These are phyloP conservation scores for Girardinichthys multiradiatus DNA, from an alignment of 2,113 vertebrate species.

Conservation along the genomic window DNA sequence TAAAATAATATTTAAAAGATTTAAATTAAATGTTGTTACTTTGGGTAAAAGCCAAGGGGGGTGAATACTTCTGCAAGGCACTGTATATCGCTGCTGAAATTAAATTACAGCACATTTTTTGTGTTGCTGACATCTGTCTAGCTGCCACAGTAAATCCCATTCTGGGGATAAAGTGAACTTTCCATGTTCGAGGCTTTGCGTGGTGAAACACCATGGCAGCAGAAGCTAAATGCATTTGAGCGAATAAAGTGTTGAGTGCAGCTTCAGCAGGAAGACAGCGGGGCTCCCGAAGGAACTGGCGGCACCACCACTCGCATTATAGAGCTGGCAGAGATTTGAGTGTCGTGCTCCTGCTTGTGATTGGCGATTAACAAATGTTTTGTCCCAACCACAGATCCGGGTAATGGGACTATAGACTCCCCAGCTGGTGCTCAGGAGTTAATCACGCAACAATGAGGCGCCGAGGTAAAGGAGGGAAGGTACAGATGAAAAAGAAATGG, in stretches of 20 bases:
- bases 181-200: constrained; percentile 10
- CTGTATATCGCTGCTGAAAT: neutral
- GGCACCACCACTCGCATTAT: constrained; percentile 57
- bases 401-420: constrained; percentile 66
- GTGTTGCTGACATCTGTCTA: neutral
- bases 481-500: constrained; percentile 55
- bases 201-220: constrained; percentile 56
- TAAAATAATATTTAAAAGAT: too few relatives aligned
- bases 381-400: constrained; percentile 66
- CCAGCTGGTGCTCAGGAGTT: constrained; percentile 76
- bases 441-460: constrained; percentile 82
- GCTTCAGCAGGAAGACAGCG: constrained; percentile 43
- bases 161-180: constrained; percentile 27
- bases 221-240: constrained; percentile 29
- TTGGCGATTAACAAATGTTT: constrained; percentile 75
- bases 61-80: too few relatives aligned
- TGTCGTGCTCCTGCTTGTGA: constrained; percentile 54
- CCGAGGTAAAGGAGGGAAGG: constrained; percentile 57
- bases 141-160: constrained; percentile 30
- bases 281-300: constrained; percentile 45
- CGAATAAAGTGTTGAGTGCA: constrained; percentile 53
- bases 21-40: too few relatives aligned
- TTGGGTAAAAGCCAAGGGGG: too few relatives aligned
- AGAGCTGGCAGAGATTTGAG: constrained; percentile 54
- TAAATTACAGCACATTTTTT: neutral